Percentiles rank a stretch among this genome's conserved stretches.
Conservation (phyloP, 2,888 invertebrate species). For the Cataglyphis cursor region DNA sequence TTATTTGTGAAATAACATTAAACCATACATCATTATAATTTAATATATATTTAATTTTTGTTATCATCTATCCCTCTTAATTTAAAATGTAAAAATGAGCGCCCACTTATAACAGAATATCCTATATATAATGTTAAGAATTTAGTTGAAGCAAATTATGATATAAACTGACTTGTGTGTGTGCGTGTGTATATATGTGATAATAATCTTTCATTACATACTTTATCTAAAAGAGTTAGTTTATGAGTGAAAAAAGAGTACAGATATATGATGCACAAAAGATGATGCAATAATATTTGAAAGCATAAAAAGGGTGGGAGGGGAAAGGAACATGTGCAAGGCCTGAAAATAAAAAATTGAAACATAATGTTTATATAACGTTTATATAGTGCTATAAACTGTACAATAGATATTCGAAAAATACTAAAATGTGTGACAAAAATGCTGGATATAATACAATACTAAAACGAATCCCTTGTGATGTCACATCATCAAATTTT, state of each 20-base stretch:
- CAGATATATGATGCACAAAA: slow-evolving; percentile 12
- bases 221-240: not conserved
- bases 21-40: too few relatives aligned
- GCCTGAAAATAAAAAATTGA: slow-evolving; percentile 73
- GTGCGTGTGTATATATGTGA: too few relatives aligned
- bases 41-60: too few relatives aligned
- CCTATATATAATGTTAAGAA: not conserved
- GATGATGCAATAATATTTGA: not conserved
- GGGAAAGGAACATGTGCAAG: slow-evolving; percentile 64
- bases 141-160: not conserved
- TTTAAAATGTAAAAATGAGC: too few relatives aligned
- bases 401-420: slow-evolving; percentile 50
- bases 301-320: not conserved
- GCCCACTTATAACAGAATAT: too few relatives aligned
- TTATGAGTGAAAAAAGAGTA: not conserved
- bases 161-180: not conserved
- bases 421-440: slow-evolving; percentile 39
- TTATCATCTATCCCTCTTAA: too few relatives aligned
- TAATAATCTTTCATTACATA: not conserved
- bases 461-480: slow-evolving; percentile 46
- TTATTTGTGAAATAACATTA: too few relatives aligned
- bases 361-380: slow-evolving; percentile 65
- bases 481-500: slow-evolving; percentile 1
- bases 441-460: slow-evolving; percentile 37
- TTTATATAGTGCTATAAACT: slow-evolving; percentile 68